phyloP scores from a whole-genome alignment of 1,140 invertebrate species.

The Aphidius ervi region DNA sequence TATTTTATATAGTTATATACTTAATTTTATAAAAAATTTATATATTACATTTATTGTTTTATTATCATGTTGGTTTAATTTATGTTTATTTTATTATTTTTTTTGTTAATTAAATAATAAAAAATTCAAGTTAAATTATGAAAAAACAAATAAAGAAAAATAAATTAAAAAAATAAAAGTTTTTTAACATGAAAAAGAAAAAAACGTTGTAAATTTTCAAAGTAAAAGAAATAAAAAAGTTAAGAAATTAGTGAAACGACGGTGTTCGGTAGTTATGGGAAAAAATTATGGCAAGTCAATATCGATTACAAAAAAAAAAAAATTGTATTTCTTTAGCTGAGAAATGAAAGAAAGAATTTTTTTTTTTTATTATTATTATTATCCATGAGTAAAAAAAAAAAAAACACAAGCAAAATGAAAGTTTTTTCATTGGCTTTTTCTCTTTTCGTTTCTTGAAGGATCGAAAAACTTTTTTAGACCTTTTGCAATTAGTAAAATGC shows the following conservation, averaged over 20 bases:
- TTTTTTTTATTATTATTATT: background rate
- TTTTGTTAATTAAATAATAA: too few relatives aligned
- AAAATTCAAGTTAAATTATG: background rate
- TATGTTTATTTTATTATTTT: too few relatives aligned
- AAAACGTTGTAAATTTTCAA: background rate
- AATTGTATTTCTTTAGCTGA: background rate
- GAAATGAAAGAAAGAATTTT: background rate
- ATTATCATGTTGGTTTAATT: too few relatives aligned
- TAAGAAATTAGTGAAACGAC: constrained; percentile 3
- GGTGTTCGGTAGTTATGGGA: background rate
- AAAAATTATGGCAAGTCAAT: constrained; percentile 19
- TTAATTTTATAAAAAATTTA: too few relatives aligned
- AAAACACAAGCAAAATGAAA: too few relatives aligned
- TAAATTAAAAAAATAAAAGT: background rate
- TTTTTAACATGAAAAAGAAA: constrained; percentile 1
- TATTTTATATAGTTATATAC: too few relatives aligned
- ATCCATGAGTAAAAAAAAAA: constrained; percentile 8
- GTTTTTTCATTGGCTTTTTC: constrained; percentile 4
- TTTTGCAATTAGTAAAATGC: constrained; percentile 26
- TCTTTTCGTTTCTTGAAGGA: constrained; percentile 12
- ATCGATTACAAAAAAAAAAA: constrained; percentile 1
- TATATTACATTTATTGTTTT: too few relatives aligned
- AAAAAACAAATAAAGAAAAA: background rate
- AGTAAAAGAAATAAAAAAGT: background rate
- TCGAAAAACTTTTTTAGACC: constrained; percentile 15